These are phyloP conservation scores for Hormaphis cornu DNA, from an alignment of 1,140 invertebrate species.

Conservation along the genomic window DNA sequence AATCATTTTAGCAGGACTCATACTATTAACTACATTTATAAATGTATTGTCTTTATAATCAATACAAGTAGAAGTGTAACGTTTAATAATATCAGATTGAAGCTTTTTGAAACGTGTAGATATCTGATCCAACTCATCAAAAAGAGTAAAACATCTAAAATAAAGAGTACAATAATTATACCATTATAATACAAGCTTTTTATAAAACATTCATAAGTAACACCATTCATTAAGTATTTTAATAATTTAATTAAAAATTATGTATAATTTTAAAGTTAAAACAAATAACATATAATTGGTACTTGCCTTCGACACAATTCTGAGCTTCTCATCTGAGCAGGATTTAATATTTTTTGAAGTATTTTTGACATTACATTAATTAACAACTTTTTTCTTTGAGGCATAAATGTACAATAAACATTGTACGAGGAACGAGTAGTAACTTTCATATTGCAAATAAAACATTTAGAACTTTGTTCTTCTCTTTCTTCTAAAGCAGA, in stretches of 20 bases:
- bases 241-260: too few species aligned
- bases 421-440: slow-evolving; percentile 15
- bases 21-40: background rate
- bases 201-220: too few species aligned
- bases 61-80: slow-evolving; percentile 13
- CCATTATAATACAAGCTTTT: too few species aligned
- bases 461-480: slow-evolving; percentile 25
- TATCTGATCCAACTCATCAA: slow-evolving; percentile 25
- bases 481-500: slow-evolving; percentile 26
- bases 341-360: slow-evolving; percentile 9
- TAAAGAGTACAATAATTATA: background rate
- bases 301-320: slow-evolving; percentile 16
- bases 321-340: slow-evolving; percentile 6
- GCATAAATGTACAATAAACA: slow-evolving; percentile 18
- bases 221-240: too few species aligned
- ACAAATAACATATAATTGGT: too few species aligned
- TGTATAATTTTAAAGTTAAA: too few species aligned
- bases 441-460: slow-evolving; percentile 19
- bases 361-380: slow-evolving; percentile 24
- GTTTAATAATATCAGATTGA: slow-evolving; percentile 24
- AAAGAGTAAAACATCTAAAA: slow-evolving; percentile 24
- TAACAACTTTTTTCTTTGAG: slow-evolving; percentile 3
- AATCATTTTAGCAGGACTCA: background rate
- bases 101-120: slow-evolving; percentile 14
- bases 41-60: slow-evolving; percentile 2